Percentiles rank a stretch among this genome's conserved stretches.
These are phyloP conservation scores for Spinibarbus caldwelli DNA, from an alignment of 2,797 vertebrate genomes.

Conservation along the genomic window DNA sequence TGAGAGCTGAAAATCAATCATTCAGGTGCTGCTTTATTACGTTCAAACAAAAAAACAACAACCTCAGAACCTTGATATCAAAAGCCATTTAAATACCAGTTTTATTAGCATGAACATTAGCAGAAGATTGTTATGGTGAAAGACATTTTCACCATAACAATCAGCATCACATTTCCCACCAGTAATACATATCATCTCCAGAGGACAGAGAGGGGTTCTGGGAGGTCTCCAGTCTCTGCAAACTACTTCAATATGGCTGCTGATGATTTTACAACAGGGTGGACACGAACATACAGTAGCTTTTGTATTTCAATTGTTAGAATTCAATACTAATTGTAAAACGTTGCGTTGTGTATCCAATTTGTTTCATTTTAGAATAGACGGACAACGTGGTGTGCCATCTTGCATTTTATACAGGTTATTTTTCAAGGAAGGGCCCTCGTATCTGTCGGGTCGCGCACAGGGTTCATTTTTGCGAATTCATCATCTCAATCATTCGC, in stretches of 20 bases:
- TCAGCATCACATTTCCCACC: not conserved
- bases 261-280: slow-evolving; percentile 76
- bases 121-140: too few species aligned
- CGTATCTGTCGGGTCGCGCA: slow-evolving; percentile 24
- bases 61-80: not conserved
- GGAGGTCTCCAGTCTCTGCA: slow-evolving; percentile 70
- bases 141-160: not conserved
- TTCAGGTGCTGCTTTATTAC: not conserved
- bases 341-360: slow-evolving; percentile 53
- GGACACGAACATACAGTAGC: slow-evolving; percentile 61
- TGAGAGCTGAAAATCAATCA: too few species aligned
- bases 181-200: too few species aligned
- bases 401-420: slow-evolving; percentile 73
- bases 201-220: slow-evolving; percentile 62
- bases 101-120: not conserved
- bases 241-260: slow-evolving; percentile 70
- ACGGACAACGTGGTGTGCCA: slow-evolving; percentile 57
- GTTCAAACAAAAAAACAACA: fast-evolving
- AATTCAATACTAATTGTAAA: slow-evolving; percentile 45
- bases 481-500: not conserved
- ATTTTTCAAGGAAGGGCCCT: slow-evolving; percentile 63
- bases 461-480: slow-evolving; percentile 47
- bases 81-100: not conserved
- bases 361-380: slow-evolving; percentile 52
- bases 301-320: slow-evolving; percentile 55